A percentile compares a stretch with the other conserved stretches of the same genome.
phyloP scores from a whole-genome alignment of 2,888 invertebrate genomes.

The Tipula confusa region DNA sequence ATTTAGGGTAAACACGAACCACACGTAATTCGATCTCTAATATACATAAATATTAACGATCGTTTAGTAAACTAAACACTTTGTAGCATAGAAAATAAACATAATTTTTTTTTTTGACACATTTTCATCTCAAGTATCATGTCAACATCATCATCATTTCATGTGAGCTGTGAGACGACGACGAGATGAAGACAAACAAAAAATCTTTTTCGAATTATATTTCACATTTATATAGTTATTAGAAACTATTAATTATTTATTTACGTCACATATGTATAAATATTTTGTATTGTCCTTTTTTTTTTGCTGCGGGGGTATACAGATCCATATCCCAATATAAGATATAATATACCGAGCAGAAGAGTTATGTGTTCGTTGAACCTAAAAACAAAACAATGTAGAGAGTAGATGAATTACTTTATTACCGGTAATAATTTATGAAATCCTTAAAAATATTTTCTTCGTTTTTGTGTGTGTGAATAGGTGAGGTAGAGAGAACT shows the following conservation, averaged over 20 bases:
- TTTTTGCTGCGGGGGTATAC: neutral
- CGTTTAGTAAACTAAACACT: slow-evolving; percentile 3
- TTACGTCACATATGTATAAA: neutral
- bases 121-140: slow-evolving; percentile 20
- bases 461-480: neutral
- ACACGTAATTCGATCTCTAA: neutral
- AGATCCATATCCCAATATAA: too few species aligned
- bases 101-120: neutral
- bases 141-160: slow-evolving; percentile 25
- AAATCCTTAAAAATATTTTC: neutral
- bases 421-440: neutral
- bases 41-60: neutral
- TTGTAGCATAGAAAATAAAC: neutral
- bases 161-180: neutral
- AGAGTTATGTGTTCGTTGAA: slow-evolving; percentile 6
- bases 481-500: neutral
- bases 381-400: neutral
- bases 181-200: neutral
- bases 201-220: neutral
- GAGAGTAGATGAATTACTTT: neutral
- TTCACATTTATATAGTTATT: neutral
- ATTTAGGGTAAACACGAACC: neutral
- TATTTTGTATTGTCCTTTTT: neutral
- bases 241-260: slow-evolving; percentile 20
- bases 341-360: neutral